These are phyloP conservation scores for Apodemia hepburni DNA, from an alignment of 2,888 invertebrate genomes.

Conservation along the genomic window DNA sequence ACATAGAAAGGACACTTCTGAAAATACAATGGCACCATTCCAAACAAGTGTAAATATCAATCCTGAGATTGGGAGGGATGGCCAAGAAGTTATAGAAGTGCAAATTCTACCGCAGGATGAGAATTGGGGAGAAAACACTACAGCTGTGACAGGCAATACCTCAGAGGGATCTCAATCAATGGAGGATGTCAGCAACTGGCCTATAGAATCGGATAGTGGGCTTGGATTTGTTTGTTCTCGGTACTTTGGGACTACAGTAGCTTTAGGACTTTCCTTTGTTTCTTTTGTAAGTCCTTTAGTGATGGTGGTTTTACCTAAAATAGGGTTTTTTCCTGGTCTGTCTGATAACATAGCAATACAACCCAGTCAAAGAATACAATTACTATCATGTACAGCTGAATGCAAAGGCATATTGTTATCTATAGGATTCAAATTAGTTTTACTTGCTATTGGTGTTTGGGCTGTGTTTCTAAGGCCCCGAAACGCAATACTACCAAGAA, in stretches of 20 bases:
- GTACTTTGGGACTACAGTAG: constrained; percentile 90
- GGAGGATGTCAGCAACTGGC: constrained; percentile 94
- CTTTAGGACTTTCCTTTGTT: constrained; percentile 87
- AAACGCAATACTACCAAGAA: constrained; percentile 93
- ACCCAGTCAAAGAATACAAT: constrained; percentile 83
- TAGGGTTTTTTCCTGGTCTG: constrained; percentile 90
- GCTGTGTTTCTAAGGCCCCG: constrained; percentile 93
- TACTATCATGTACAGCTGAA: constrained; percentile 93
- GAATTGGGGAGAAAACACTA: constrained; percentile 99
- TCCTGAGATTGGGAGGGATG: constrained; percentile 87
- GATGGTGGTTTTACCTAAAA: constrained; percentile 96
- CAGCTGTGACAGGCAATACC: constrained; percentile 97
- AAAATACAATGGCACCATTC: constrained; percentile 89
- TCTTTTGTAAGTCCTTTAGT: constrained; percentile 95
- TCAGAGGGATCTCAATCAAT: constrained; percentile 97
- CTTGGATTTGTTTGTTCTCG: constrained; percentile 88
- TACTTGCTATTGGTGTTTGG: constrained; percentile 95
- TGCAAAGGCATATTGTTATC: constrained; percentile 96
- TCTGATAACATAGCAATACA: constrained; percentile 85
- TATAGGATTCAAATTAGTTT: constrained; percentile 93
- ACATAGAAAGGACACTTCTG: constrained; percentile 81
- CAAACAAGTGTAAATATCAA: constrained; percentile 92
- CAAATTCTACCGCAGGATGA: constrained; percentile 98
- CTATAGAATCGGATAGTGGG: constrained; percentile 86
- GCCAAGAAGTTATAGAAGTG: constrained; percentile 96